phyloP scores from a whole-genome alignment of 92 coral and sea anemone genomes.

The Epizoanthus ramosus region DNA sequence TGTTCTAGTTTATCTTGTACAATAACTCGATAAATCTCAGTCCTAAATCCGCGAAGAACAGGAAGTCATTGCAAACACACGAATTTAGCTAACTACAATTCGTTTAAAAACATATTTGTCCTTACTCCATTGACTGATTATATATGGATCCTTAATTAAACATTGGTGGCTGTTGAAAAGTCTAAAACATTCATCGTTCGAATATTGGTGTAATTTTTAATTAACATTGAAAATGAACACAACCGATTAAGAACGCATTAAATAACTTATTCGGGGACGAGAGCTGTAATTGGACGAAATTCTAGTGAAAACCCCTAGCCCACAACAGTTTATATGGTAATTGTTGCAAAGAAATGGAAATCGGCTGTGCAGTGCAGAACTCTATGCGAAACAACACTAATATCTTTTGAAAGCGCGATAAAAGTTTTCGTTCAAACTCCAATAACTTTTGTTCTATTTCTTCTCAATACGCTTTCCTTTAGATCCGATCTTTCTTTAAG shows the following conservation, averaged over 20 bases:
- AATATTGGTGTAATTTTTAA: slow-evolving; percentile 2
- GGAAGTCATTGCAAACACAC: no score
- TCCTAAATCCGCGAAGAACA: no score
- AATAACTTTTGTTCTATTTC: background rate
- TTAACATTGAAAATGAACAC: slow-evolving; percentile 9
- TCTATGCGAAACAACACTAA: background rate
- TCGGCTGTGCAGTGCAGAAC: background rate
- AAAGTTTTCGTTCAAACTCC: background rate
- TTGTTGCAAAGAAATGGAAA: slow-evolving; percentile 16
- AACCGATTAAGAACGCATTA: slow-evolving; percentile 14
- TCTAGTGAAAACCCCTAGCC: background rate
- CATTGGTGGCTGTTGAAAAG: background rate
- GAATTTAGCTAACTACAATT: no score
- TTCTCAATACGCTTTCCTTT: slow-evolving; percentile 7
- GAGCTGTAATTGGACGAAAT: slow-evolving; percentile 14
- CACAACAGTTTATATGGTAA: background rate
- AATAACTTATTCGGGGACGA: background rate
- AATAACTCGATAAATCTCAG: no score
- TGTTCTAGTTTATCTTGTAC: no score
- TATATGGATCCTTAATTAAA: slow-evolving; percentile 27
- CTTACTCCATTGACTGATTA: background rate
- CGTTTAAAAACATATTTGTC: no score
- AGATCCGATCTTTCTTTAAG: background rate
- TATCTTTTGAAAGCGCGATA: background rate
- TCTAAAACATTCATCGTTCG: slow-evolving; percentile 4